These are phyloP conservation scores for Austrofundulus limnaeus DNA, from an alignment of 2,113 vertebrate genomes.

Conservation along the genomic window DNA sequence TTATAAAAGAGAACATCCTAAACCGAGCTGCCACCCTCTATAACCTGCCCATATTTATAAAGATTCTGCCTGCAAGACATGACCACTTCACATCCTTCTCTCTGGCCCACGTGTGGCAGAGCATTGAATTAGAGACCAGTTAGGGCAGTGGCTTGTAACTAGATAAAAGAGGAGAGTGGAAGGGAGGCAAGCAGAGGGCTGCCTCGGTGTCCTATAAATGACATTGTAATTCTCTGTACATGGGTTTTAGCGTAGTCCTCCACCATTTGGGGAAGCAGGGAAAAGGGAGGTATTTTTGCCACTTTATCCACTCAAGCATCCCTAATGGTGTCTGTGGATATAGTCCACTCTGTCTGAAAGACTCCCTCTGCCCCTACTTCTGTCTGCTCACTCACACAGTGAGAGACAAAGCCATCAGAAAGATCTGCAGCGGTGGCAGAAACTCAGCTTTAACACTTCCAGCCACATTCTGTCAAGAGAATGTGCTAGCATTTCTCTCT, in stretches of 20 bases:
- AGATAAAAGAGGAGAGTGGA: constrained; percentile 71
- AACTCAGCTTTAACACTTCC: constrained; percentile 41
- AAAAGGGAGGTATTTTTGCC: constrained; percentile 65
- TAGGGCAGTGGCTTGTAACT: constrained; percentile 72
- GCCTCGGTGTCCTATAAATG: constrained; percentile 77
- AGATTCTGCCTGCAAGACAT: constrained; percentile 43
- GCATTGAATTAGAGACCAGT: constrained; percentile 69
- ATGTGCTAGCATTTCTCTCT: constrained; percentile 26
- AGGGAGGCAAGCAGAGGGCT: constrained; percentile 53
- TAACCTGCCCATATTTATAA: constrained; percentile 29
- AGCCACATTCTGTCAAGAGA: constrained; percentile 33
- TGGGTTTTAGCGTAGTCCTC: constrained; percentile 74
- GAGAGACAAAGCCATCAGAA: constrained; percentile 55
- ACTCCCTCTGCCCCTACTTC: constrained; percentile 55
- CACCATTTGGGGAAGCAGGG: constrained; percentile 70
- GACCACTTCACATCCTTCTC: constrained; percentile 51
- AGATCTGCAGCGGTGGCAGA: constrained; percentile 33
- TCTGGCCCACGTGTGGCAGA: constrained; percentile 45
- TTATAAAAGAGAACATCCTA: background rate
- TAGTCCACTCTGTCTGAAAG: constrained; percentile 61
- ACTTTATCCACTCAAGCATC: constrained; percentile 72
- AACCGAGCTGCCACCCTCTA: constrained; percentile 1
- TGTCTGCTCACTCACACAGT: constrained; percentile 46
- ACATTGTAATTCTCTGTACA: constrained; percentile 81
- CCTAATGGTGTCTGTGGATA: constrained; percentile 63